Conservation (phyloP, 2,888 invertebrate species). For the Fabriciana adippe region DNA sequence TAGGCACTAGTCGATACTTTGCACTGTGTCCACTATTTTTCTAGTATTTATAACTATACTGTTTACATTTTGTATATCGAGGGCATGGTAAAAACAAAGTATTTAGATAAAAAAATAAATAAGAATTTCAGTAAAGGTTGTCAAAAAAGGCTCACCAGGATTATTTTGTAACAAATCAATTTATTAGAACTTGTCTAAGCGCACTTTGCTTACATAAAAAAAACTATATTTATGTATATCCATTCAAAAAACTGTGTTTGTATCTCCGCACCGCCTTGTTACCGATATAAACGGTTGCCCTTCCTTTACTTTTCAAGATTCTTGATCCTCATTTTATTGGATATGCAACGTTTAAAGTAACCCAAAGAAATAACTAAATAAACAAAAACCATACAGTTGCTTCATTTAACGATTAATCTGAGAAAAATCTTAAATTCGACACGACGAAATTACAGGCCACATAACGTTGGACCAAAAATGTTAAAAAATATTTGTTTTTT, state of each 20-base stretch:
- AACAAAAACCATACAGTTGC: conserved; percentile 30
- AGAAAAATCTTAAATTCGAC: conserved; percentile 20
- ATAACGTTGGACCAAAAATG: conserved; percentile 55
- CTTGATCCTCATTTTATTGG: not conserved
- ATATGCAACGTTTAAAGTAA: conserved; percentile 17
- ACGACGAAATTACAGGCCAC: conserved; percentile 46
- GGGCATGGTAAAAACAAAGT: no score
- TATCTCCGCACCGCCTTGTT: no score
- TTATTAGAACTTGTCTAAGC: no score
- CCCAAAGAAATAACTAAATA: conserved; percentile 18
- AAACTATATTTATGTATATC: not conserved
- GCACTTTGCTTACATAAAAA: no score
- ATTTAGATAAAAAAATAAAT: no score
- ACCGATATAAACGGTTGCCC: not conserved
- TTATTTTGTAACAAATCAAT: no score
- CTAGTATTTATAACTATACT: no score
- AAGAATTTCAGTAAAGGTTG: no score
- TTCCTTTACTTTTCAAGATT: not conserved
- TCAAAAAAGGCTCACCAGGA: no score
- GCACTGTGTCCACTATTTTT: no score
- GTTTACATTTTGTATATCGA: no score
- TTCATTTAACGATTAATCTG: conserved; percentile 31
- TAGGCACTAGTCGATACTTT: no score
- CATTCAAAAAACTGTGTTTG: not conserved
- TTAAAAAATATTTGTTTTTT: conserved; percentile 34